Base-by-base conservation (phyloP, 2,888 invertebrate species). In the Phlogophora meticulosa region DNA sequence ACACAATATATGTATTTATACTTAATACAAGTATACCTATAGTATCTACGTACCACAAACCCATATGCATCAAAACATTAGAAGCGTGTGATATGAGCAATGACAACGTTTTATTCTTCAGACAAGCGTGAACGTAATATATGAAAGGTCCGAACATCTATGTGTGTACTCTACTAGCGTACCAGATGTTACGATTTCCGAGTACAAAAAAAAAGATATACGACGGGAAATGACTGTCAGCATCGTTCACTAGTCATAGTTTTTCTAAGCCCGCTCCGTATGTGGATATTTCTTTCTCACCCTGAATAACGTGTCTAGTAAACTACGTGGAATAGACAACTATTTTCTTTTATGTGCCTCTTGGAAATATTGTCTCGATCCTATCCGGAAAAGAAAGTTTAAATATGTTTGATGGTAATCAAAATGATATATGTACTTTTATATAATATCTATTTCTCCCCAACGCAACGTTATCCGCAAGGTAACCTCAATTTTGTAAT, bases 101-200 rank as follows among this genome's bases (percentile, higher is more conserved):
- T 76, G 72, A 76, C 59, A 57, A 67, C 49, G 68, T 70, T 81
- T 68, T 81, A 69, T 79, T 76, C 72, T 84, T 80, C 71, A 84
- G 82, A 85, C 85, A 87, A 80, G 85, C 86, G 85, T 87, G 76
- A 86, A 87, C 81, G 67, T 78, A 80, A 84, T 79, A 74, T 82
- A 75, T 76, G 81, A 80, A 84, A 83, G 74, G 83, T 84, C 84
- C 80, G 74, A 87, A 83, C 69, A 84, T 81, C 76, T 83, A 83
- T 82, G 76, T 80, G 79, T 83, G 83, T 82, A 75, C 83, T 82
- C 82, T 82, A 72, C 85, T 78, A 76, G 82, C 82, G 83, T 82
- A 85, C 90, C 94, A 94, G 91, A 94, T 94, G 94, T 91, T 91
- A 90, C 92, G 90, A 93, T 91, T 93, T 92, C 90, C 90, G 90